Conservation (phyloP, 1,140 invertebrate genomes). For the Kradibia gibbosae region DNA sequence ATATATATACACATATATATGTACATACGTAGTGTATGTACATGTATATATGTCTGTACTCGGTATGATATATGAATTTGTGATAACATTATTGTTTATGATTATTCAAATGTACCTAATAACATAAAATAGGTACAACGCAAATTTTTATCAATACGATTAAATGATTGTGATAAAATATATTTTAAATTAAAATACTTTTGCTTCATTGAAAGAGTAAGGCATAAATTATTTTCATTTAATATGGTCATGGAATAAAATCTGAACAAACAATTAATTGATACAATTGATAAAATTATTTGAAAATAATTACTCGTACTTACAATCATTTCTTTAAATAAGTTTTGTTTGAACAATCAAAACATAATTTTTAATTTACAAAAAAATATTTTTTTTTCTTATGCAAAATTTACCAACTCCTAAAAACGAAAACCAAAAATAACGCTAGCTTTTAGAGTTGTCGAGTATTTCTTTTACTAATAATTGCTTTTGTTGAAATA, state of each 20-base stretch:
- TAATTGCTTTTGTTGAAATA: slow-evolving; percentile 38
- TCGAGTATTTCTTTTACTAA: slow-evolving; percentile 12
- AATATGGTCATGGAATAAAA: slow-evolving; percentile 40
- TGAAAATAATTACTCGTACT: slow-evolving; percentile 13
- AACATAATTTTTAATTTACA: slow-evolving; percentile 3
- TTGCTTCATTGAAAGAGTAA: slow-evolving; percentile 2
- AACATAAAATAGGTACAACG: slow-evolving; percentile 40
- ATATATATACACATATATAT: neutral
- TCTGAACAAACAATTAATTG: slow-evolving; percentile 22
- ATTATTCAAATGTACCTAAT: slow-evolving; percentile 35
- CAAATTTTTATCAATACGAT: neutral
- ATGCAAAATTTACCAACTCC: slow-evolving; percentile 13
- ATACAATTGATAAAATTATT: slow-evolving; percentile 12
- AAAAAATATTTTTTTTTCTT: slow-evolving; percentile 28
- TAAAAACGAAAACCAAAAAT: slow-evolving; percentile 6
- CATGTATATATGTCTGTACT: neutral
- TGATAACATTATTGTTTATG: slow-evolving; percentile 14
- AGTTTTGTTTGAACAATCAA: slow-evolving; percentile 19
- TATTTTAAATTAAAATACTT: slow-evolving; percentile 37
- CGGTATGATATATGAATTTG: slow-evolving; percentile 20
- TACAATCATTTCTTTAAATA: slow-evolving; percentile 16
- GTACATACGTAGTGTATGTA: slow-evolving; percentile 4
- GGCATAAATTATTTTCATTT: slow-evolving; percentile 21
- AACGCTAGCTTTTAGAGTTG: slow-evolving; percentile 3
- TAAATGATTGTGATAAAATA: slow-evolving; percentile 1